Evolutionary conservation across 1,140 invertebrate species (phyloP).

Genomic region (Stegodyphus mimosarum): DNA sequence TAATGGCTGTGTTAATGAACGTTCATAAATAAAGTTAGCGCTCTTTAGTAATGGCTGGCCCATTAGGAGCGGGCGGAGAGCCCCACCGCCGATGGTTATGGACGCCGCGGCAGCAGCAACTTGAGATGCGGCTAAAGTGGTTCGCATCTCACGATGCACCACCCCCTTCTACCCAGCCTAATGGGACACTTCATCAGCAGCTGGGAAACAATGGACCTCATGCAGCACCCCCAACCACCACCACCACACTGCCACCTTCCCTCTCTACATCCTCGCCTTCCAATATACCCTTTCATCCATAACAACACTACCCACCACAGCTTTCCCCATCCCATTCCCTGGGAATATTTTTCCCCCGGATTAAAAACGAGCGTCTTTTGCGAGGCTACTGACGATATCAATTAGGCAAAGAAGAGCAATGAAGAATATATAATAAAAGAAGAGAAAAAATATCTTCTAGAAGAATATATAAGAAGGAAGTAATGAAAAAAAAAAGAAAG

Average conservation of each 20-base stretch:
- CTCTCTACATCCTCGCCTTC: background rate
- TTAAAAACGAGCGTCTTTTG: conserved; percentile 40
- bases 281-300: conserved; percentile 58
- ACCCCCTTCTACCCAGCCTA: conserved; percentile 18
- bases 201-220: conserved; percentile 58
- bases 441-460: background rate
- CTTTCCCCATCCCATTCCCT: background rate
- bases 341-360: conserved; percentile 23
- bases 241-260: conserved; percentile 10
- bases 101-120: conserved; percentile 19
- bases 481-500: background rate
- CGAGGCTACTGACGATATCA: conserved; percentile 44
- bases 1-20: conserved; percentile 61
- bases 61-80: conserved; percentile 33
- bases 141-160: conserved; percentile 23
- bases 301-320: conserved; percentile 13
- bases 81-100: conserved; percentile 40
- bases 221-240: background rate
- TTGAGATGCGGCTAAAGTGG: conserved; percentile 58
- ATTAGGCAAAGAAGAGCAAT: conserved; percentile 49
- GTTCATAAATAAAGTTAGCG: conserved; percentile 61
- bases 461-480: background rate
- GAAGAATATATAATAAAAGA: conserved; percentile 41
- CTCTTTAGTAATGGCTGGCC: conserved; percentile 56
- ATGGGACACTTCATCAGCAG: conserved; percentile 61